Conservation (phyloP, 1,140 invertebrate species). For the Metopolophium dirhodum region DNA sequence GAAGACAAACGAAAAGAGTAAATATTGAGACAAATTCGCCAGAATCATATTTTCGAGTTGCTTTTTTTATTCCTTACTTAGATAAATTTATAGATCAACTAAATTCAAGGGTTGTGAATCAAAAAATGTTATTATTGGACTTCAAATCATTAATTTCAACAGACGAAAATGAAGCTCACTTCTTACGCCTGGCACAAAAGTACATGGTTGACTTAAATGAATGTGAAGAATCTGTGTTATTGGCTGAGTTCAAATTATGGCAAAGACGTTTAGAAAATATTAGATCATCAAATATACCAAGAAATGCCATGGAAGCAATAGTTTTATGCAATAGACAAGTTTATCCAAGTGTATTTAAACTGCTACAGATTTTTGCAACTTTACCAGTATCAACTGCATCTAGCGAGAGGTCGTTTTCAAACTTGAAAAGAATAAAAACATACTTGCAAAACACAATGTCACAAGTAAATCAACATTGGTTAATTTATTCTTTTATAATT, state of each 20-base stretch:
- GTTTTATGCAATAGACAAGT: background rate
- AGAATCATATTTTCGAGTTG: too few relatives aligned
- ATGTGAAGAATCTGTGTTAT: constrained; percentile 13
- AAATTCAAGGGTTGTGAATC: too few relatives aligned
- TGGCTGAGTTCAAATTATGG: background rate
- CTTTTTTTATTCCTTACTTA: too few relatives aligned
- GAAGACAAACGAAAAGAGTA: too few relatives aligned
- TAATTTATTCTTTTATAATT: background rate
- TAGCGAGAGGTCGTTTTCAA: background rate
- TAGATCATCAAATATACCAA: background rate
- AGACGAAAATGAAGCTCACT: background rate
- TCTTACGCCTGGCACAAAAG: background rate
- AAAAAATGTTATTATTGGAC: background rate
- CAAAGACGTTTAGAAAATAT: constrained; percentile 6
- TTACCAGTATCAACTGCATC: constrained; percentile 6
- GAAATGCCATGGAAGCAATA: constrained; percentile 4
- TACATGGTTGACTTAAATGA: constrained; percentile 24
- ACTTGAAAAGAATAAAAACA: too few relatives aligned
- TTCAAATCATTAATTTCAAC: constrained; percentile 34
- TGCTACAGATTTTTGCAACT: background rate
- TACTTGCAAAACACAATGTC: background rate
- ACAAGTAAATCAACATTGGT: background rate
- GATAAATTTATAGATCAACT: too few relatives aligned
- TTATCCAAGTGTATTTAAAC: background rate
- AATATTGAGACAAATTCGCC: too few relatives aligned